Conservation (phyloP, 2,797 vertebrate genomes). For the Enteromius viviparus region DNA sequence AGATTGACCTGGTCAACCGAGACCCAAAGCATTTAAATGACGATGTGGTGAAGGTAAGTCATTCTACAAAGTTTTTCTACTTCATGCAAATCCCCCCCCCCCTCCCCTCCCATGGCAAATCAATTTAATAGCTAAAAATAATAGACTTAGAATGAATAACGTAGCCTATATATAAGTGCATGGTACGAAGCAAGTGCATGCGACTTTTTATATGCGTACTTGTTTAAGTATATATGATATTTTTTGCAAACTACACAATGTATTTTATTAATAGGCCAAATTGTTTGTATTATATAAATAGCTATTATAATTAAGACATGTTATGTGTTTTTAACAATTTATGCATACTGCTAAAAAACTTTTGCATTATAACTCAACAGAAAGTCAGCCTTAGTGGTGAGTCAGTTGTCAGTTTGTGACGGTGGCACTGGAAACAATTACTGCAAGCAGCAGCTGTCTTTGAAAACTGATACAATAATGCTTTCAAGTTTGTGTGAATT, state of each 20-base stretch:
- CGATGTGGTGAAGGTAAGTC: conserved; percentile 93
- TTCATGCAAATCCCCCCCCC: not conserved
- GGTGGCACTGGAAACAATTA: conserved; percentile 32
- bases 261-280: not conserved
- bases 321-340: not conserved
- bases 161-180: not conserved
- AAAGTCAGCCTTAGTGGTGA: not conserved
- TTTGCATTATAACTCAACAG: not conserved
- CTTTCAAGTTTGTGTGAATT: not conserved
- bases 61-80: not conserved
- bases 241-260: not conserved
- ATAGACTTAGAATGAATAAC: not conserved
- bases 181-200: not conserved
- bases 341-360: not conserved
- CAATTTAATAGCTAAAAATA: not conserved
- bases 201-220: not conserved
- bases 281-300: not conserved
- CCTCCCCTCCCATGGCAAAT: too few relatives aligned
- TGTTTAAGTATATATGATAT: not conserved
- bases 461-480: not conserved
- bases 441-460: not conserved
- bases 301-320: not conserved
- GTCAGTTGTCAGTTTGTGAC: conserved; percentile 2
- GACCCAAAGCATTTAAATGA: conserved; percentile 95
- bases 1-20: conserved; percentile 96